Conservation (phyloP, 2,888 invertebrate species). For the Epinotia bilunana region DNA sequence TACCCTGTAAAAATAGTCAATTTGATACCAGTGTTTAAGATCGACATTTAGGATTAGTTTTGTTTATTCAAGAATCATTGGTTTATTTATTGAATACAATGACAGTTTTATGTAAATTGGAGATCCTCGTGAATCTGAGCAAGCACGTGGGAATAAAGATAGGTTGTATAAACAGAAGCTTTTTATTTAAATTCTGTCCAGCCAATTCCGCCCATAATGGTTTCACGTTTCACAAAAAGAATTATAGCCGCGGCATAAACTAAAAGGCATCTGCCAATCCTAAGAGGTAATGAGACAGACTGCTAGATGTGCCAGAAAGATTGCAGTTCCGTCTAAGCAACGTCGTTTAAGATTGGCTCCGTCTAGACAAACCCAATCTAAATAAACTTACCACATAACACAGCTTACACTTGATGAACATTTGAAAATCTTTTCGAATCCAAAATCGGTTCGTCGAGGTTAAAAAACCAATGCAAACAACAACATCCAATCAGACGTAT, state of each 20-base stretch:
- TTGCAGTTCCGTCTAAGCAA: slow-evolving; percentile 38
- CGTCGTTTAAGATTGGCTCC: slow-evolving; percentile 34
- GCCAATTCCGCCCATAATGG: slow-evolving; percentile 29
- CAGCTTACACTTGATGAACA: slow-evolving; percentile 20
- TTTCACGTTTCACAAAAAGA: slow-evolving; percentile 23
- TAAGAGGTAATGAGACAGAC: slow-evolving; percentile 39
- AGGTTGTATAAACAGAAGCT: background rate
- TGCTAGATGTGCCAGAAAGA: slow-evolving; percentile 43
- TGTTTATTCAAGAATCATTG: background rate
- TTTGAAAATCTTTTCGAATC: slow-evolving; percentile 35
- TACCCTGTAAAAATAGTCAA: background rate
- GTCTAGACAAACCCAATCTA: slow-evolving; percentile 45
- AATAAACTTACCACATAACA: slow-evolving; percentile 39
- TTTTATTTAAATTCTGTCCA: slow-evolving; percentile 15
- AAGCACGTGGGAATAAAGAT: background rate
- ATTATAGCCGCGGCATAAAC: slow-evolving; percentile 28
- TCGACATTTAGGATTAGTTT: background rate
- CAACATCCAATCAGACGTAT: slow-evolving; percentile 42
- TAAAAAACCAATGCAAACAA: slow-evolving; percentile 43
- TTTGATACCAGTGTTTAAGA: background rate
- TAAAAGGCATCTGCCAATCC: slow-evolving; percentile 43
- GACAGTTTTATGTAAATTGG: background rate
- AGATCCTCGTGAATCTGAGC: background rate
- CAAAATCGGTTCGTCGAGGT: slow-evolving; percentile 31
- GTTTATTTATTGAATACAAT: background rate